Conservation (phyloP, 2,113 vertebrate species). For the Leptobrachium leishanense region DNA sequence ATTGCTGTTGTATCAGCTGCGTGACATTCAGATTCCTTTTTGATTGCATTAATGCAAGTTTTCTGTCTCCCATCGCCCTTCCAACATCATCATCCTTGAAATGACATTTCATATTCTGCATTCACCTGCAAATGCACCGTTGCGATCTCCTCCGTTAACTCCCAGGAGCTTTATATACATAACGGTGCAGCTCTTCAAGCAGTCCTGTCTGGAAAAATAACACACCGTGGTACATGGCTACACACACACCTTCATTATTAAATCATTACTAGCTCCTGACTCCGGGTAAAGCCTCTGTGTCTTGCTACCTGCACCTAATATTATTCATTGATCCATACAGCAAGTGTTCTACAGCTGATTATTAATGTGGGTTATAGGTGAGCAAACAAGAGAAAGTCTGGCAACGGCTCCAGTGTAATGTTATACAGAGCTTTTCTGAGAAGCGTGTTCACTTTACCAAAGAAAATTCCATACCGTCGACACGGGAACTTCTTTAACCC, state of each 20-base stretch:
- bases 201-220: not conserved
- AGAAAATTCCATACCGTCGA: slow-evolving; percentile 3
- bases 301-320: slow-evolving; percentile 20
- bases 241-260: slow-evolving; percentile 25
- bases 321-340: slow-evolving; percentile 30
- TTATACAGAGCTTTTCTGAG: slow-evolving; percentile 26
- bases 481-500: slow-evolving; percentile 14
- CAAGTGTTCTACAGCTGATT: slow-evolving; percentile 25
- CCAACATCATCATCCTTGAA: not conserved
- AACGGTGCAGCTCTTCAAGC: slow-evolving; percentile 5
- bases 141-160: slow-evolving; percentile 11
- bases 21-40: not conserved
- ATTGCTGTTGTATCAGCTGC: slow-evolving; percentile 4
- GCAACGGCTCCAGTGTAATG: slow-evolving; percentile 15
- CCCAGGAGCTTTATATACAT: slow-evolving; percentile 25
- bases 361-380: slow-evolving; percentile 42
- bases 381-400: slow-evolving; percentile 34
- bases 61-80: not conserved
- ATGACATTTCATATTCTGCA: slow-evolving; percentile 25
- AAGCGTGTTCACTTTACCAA: slow-evolving; percentile 6
- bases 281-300: slow-evolving; percentile 16
- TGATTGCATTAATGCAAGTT: slow-evolving; percentile 2
- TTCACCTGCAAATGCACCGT: slow-evolving; percentile 15
- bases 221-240: slow-evolving; percentile 19
- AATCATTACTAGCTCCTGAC: slow-evolving; percentile 25